These are phyloP conservation scores for Drosophila aff. DNA, from an alignment of 1,140 invertebrate species.

Conservation along the genomic window DNA sequence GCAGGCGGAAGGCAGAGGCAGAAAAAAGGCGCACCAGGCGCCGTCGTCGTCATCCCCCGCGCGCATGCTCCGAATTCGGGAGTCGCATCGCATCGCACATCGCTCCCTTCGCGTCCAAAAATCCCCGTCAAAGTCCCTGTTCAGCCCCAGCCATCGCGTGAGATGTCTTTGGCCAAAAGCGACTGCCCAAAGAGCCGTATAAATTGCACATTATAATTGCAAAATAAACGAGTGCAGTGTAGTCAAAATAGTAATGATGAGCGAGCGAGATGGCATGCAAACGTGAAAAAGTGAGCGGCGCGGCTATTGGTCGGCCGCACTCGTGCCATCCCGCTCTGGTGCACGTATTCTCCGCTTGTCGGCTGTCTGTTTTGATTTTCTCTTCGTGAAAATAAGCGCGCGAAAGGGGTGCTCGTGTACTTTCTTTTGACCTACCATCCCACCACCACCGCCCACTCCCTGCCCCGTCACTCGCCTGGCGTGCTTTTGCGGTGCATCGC, in stretches of 20 bases:
- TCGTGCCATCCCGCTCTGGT: slow-evolving; percentile 36
- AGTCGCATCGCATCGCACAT: slow-evolving; percentile 20
- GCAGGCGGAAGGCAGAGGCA: slow-evolving; percentile 42
- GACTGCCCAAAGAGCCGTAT: slow-evolving; percentile 33
- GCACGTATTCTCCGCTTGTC: slow-evolving; percentile 37
- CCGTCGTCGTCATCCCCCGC: slow-evolving; percentile 26
- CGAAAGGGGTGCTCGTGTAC: slow-evolving; percentile 81
- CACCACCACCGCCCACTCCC: slow-evolving; percentile 2
- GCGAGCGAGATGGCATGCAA: slow-evolving; percentile 18
- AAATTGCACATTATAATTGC: slow-evolving; percentile 60
- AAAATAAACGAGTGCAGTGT: slow-evolving; percentile 55
- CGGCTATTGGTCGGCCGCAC: slow-evolving; percentile 18
- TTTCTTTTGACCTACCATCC: slow-evolving; percentile 65
- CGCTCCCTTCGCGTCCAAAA: not conserved
- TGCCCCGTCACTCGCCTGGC: not conserved
- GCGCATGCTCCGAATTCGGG: slow-evolving; percentile 52
- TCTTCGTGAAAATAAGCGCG: slow-evolving; percentile 80
- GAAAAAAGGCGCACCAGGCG: slow-evolving; percentile 49
- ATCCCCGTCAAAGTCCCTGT: not conserved
- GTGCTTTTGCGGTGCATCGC: slow-evolving; percentile 53
- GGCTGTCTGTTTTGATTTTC: slow-evolving; percentile 80
- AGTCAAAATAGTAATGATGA: slow-evolving; percentile 40
- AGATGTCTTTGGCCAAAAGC: not conserved
- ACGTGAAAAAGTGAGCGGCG: slow-evolving; percentile 51
- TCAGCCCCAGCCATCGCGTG: slow-evolving; percentile 13